These are phyloP conservation scores for Scytalopus superciliaris DNA, from an alignment of 2,113 vertebrate genomes.

Conservation along the genomic window DNA sequence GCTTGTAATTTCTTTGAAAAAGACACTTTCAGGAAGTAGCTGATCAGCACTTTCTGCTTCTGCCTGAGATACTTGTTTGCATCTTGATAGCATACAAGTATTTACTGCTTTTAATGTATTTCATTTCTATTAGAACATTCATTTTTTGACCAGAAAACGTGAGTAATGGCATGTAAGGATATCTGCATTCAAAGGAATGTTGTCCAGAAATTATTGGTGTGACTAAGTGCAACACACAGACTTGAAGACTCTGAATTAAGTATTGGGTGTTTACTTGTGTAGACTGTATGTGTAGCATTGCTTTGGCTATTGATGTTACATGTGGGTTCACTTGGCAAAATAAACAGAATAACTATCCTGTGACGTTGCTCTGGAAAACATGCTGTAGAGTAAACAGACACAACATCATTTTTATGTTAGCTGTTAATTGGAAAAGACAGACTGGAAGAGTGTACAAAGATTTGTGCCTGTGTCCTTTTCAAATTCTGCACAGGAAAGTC, in stretches of 20 bases:
- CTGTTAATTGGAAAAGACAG: background rate
- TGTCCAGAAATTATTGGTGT: background rate
- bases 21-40: background rate
- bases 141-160: background rate
- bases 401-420: background rate
- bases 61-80: background rate
- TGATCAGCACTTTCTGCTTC: background rate
- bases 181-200: background rate
- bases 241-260: background rate
- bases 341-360: background rate
- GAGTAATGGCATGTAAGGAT: background rate
- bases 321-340: background rate
- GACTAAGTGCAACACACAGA: background rate
- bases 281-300: background rate
- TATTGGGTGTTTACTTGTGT: background rate
- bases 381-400: background rate
- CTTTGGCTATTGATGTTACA: background rate
- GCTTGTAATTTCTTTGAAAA: background rate
- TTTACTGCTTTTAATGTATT: background rate
- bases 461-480: background rate
- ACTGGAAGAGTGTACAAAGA: background rate
- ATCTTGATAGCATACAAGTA: background rate
- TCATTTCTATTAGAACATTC: background rate
- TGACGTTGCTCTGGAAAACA: background rate
- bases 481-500: background rate